phyloP scores from a whole-genome alignment of 2,797 vertebrate species.

The Hybognathus amarus region DNA sequence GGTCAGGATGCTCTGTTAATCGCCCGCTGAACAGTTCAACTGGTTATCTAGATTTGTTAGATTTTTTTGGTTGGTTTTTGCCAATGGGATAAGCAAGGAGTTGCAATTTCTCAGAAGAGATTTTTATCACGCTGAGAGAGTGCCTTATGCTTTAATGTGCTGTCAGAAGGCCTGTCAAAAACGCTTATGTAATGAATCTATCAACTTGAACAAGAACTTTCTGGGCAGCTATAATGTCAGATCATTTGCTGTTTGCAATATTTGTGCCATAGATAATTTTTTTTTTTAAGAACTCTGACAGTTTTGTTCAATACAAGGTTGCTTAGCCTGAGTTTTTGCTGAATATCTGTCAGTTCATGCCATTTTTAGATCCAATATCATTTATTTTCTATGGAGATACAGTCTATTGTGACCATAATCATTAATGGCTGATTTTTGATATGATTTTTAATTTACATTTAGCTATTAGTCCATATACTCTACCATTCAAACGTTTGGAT shows the following conservation, averaged over 20 bases:
- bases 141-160: slow-evolving; percentile 26
- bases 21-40: neutral
- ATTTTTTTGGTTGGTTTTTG: neutral
- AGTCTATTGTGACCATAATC: neutral
- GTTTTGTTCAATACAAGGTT: neutral
- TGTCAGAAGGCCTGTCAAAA: slow-evolving; percentile 29
- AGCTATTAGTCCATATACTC: neutral
- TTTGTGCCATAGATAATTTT: neutral
- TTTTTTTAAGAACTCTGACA: neutral
- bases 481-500: neutral
- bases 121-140: neutral
- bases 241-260: neutral
- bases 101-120: slow-evolving; percentile 12
- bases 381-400: neutral
- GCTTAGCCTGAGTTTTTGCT: neutral
- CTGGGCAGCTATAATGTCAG: slow-evolving; percentile 2
- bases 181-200: slow-evolving; percentile 20
- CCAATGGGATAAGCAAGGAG: slow-evolving; percentile 7
- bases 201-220: slow-evolving; percentile 13
- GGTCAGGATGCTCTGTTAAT: neutral
- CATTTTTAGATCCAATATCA: neutral
- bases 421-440: neutral
- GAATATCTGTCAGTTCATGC: neutral
- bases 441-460: neutral
- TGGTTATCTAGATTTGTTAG: neutral